Evolutionary conservation across 2,797 vertebrate species (phyloP).

Genomic region (Sparidentex hasta): DNA sequence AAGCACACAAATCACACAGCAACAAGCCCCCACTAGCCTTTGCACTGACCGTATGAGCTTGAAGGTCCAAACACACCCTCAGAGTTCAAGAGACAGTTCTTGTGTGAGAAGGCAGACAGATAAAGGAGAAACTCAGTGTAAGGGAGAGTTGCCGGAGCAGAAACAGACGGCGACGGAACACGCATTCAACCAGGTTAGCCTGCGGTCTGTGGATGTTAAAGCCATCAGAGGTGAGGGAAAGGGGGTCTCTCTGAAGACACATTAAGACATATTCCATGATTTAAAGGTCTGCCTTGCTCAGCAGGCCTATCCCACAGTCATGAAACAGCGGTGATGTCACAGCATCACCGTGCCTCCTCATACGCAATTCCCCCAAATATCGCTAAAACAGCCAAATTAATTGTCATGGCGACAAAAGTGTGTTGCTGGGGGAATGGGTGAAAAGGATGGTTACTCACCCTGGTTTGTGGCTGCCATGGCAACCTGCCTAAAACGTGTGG

Average conservation of each 20-base stretch:
- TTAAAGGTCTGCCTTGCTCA: slow-evolving; percentile 77
- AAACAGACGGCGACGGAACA: slow-evolving; percentile 32
- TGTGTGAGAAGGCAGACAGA: neutral
- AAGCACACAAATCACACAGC: slow-evolving; percentile 64
- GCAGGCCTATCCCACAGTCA: slow-evolving; percentile 76
- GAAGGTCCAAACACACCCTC: slow-evolving; percentile 19
- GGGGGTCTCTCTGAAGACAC: slow-evolving; percentile 77
- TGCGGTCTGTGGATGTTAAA: slow-evolving; percentile 78
- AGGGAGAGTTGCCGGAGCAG: slow-evolving; percentile 18
- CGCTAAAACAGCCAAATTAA: slow-evolving; percentile 65
- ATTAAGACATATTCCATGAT: slow-evolving; percentile 82
- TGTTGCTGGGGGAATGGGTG: slow-evolving; percentile 51
- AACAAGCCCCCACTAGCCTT: slow-evolving; percentile 34
- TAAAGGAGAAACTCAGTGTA: neutral
- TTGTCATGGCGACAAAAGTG: slow-evolving; percentile 66
- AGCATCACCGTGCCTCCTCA: slow-evolving; percentile 51
- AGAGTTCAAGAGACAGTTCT: neutral
- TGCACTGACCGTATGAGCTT: slow-evolving; percentile 9
- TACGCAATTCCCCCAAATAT: slow-evolving; percentile 62
- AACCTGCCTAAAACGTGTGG: slow-evolving; percentile 43
- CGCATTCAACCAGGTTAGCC: slow-evolving; percentile 61
- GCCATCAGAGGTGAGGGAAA: slow-evolving; percentile 75
- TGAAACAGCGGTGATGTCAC: slow-evolving; percentile 81
- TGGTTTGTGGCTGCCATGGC: slow-evolving; percentile 47
- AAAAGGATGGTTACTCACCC: slow-evolving; percentile 37